These are phyloP conservation scores for Cephalopholis sonnerati DNA, from an alignment of 2,113 vertebrate genomes.

Conservation along the genomic window DNA sequence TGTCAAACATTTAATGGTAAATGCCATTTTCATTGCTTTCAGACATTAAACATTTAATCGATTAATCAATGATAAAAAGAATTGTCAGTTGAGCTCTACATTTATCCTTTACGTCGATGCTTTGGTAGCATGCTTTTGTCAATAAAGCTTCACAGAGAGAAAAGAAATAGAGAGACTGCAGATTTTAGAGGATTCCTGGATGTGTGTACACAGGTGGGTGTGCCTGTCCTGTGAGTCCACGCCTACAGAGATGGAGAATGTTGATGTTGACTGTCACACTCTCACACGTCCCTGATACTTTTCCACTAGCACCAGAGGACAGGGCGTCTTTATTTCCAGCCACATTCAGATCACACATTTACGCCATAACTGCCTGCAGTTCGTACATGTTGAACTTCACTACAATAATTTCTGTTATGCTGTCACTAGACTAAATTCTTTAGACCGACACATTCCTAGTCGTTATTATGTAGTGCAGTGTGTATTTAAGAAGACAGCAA, in stretches of 20 bases:
- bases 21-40: background rate
- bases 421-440: slow-evolving; percentile 20
- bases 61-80: background rate
- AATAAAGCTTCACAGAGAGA: background rate
- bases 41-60: background rate
- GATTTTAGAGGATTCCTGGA: slow-evolving; percentile 2
- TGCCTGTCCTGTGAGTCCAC: slow-evolving; percentile 56
- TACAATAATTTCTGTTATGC: background rate
- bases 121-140: background rate
- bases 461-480: background rate
- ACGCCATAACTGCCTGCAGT: background rate
- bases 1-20: background rate
- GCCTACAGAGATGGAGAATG: slow-evolving; percentile 78
- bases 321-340: slow-evolving; percentile 64
- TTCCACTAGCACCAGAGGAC: slow-evolving; percentile 74
- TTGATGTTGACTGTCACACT: slow-evolving; percentile 85
- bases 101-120: too few relatives aligned
- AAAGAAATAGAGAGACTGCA: background rate
- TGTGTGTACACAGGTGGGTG: slow-evolving; percentile 66
- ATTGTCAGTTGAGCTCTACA: background rate
- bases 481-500: slow-evolving; percentile 7
- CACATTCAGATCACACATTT: slow-evolving; percentile 36
- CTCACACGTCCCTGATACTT: slow-evolving; percentile 79
- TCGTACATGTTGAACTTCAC: background rate
- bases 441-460: background rate